Base-by-base conservation (phyloP, 2,113 vertebrate genomes). In the Dipodomys spectabilis region DNA sequence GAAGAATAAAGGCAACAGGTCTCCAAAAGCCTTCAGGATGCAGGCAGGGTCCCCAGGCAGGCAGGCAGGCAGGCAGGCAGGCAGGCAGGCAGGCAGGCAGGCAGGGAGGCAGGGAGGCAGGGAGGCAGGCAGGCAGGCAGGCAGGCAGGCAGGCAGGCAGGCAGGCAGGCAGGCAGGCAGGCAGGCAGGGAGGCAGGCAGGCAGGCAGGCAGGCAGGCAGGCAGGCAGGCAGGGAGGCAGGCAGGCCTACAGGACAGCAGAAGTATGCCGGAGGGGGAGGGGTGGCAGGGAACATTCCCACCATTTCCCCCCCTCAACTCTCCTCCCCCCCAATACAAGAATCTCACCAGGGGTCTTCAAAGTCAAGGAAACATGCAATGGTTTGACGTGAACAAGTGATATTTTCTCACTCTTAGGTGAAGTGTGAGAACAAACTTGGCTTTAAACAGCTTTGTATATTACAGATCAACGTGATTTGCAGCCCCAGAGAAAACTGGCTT, bases 11-110 rank as follows among this genome's bases (percentile, higher is more conserved):
- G 0, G 39, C 53, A 57, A 25, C 25, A 35, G 84, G 72, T 87
- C 96, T 97, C 96, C 90, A 82, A 94, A 95, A 96, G 78, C 93
- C 94, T 93, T 97, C 92, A 93, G 90, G 13, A 67, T 64, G 25
- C 65, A 84, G 74, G 65, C 90, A 30, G 71, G 78, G 91, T 77
- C 80, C 39, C 93, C 82, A 19, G 62, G 23, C 62, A 23, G 62
- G 62, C 62, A 64, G 62, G 62, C 62, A 64, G 62, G 62, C 62
- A 35, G 35, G 35, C 35, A 35, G 35, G 3, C 35, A 35, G 3
- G 35, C 35, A 35, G 35, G 35, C 35, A 35, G 35, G 35, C 35
- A 3, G 35, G 35, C 35, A 35, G 35, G 35, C 35, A 35, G 35
- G 25, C 65, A 84, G 35, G 35, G 2, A 35, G 35, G 35, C 35